These are phyloP conservation scores for Eupithecia dodoneata DNA, from an alignment of 2,888 invertebrate genomes.

Conservation along the genomic window DNA sequence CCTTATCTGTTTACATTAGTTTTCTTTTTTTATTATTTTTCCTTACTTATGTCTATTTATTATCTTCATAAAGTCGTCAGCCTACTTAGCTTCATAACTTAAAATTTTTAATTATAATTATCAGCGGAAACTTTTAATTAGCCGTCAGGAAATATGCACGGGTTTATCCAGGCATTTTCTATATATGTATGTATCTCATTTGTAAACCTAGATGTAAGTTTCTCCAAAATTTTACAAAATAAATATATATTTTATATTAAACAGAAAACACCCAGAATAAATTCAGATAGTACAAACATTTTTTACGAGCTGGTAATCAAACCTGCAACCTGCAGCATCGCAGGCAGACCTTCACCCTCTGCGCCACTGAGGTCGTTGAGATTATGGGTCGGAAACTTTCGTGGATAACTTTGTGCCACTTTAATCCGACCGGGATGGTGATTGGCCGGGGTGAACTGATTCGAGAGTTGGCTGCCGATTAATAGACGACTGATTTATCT, in stretches of 20 bases:
- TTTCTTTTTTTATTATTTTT: too few relatives aligned
- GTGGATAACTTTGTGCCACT: constrained; percentile 28
- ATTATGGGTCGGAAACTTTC: constrained; percentile 27
- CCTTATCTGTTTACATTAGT: too few relatives aligned
- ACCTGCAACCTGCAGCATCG: neutral
- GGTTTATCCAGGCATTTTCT: too few relatives aligned
- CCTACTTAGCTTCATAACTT: too few relatives aligned
- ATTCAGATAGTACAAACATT: neutral
- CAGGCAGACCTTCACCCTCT: neutral
- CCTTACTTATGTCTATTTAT: too few relatives aligned
- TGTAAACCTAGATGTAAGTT: too few relatives aligned
- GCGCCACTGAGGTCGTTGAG: neutral
- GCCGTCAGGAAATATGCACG: too few relatives aligned
- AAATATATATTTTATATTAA: neutral
- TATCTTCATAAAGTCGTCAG: too few relatives aligned
- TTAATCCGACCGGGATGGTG: constrained; percentile 7
- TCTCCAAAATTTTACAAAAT: too few relatives aligned
- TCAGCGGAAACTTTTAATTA: too few relatives aligned
- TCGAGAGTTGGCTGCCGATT: neutral
- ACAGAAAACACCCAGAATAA: neutral
- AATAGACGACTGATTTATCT: constrained; percentile 4
- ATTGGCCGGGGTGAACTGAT: constrained; percentile 2
- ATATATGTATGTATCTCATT: too few relatives aligned
- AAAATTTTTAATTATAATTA: too few relatives aligned
- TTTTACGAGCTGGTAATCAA: neutral